phyloP scores from a whole-genome alignment of 2,797 vertebrate genomes.

The Smutsia gigantea region DNA sequence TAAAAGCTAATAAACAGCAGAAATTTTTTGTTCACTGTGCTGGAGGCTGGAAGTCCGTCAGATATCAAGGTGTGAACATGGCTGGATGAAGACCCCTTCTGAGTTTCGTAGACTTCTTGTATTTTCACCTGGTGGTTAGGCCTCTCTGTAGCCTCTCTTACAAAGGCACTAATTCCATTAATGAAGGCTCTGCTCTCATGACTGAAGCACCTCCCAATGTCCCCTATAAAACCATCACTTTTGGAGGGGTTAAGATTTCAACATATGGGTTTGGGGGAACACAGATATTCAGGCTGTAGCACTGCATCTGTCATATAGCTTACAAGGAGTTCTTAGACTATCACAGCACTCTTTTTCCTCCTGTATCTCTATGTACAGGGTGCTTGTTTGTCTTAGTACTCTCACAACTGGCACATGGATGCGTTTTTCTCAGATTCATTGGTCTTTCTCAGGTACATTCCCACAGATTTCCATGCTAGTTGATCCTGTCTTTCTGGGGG shows the following conservation, averaged over 20 bases:
- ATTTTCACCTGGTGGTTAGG: neutral
- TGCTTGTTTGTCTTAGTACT: neutral
- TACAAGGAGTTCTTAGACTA: neutral
- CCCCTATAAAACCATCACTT: neutral
- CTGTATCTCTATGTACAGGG: fast-evolving
- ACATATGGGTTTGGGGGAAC: neutral
- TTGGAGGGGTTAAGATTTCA: neutral
- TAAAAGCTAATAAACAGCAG: neutral
- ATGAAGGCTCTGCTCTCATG: neutral
- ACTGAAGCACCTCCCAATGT: neutral
- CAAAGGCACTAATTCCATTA: neutral
- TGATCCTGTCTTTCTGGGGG: neutral
- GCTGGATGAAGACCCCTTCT: neutral
- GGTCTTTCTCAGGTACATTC: neutral
- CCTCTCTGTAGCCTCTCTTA: neutral
- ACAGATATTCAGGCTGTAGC: neutral
- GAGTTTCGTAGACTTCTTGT: neutral
- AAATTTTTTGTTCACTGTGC: neutral
- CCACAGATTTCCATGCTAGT: neutral
- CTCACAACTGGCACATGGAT: too few species aligned
- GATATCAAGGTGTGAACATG: too few species aligned
- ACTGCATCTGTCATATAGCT: fast-evolving
- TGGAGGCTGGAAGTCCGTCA: neutral
- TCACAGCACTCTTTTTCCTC: neutral
- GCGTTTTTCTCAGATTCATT: neutral